A percentile compares a stretch with the other conserved stretches of the same genome.
Conservation (phyloP, 2,113 vertebrate species). For the Chauna torquata region DNA sequence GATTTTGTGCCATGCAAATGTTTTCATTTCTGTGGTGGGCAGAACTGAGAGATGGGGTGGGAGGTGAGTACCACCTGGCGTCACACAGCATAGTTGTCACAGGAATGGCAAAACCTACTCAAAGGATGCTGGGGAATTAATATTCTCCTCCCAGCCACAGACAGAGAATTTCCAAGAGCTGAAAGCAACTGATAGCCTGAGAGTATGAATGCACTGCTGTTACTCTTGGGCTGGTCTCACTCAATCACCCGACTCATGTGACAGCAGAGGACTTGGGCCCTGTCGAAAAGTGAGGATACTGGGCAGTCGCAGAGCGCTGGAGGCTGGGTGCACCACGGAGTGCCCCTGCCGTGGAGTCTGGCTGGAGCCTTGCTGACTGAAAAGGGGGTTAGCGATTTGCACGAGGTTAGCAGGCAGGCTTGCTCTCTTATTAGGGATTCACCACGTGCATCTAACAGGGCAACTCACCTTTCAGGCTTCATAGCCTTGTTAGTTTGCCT, state of each 20-base stretch:
- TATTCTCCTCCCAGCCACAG: neutral
- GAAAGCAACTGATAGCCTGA: neutral
- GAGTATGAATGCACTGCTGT: neutral
- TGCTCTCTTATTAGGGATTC: neutral
- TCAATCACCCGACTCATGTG: neutral
- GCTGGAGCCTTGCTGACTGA: neutral
- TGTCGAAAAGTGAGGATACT: neutral
- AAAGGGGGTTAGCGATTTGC: neutral
- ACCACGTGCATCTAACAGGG: accelerated
- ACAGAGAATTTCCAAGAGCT: neutral
- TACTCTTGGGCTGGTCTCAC: neutral
- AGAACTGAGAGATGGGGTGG: neutral
- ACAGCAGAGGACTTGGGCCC: neutral
- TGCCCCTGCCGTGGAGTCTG: neutral
- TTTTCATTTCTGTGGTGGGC: neutral
- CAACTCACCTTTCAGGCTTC: neutral
- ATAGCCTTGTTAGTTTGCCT: neutral
- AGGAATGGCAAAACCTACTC: neutral
- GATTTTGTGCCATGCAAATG: neutral
- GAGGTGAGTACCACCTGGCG: slow-evolving; percentile 16
- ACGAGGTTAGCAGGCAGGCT: neutral
- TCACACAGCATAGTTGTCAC: neutral
- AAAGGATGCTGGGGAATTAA: neutral
- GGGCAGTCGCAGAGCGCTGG: neutral
- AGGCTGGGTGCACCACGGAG: neutral